These are phyloP conservation scores for Columbina picui DNA, from an alignment of 2,113 vertebrate genomes.

Conservation along the genomic window DNA sequence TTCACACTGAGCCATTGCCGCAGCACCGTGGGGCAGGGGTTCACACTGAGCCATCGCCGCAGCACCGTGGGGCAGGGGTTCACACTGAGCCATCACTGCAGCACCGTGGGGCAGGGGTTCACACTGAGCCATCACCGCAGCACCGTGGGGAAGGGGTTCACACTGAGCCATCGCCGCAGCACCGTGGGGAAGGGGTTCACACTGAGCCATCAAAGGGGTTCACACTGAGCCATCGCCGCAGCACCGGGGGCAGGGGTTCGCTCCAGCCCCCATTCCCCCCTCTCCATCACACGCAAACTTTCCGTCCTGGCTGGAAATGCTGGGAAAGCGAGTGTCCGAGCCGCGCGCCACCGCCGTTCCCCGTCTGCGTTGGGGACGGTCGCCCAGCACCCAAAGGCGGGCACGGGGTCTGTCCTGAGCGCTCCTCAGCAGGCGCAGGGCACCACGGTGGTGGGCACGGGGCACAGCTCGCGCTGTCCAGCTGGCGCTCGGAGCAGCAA, in stretches of 20 bases:
- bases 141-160: not conserved
- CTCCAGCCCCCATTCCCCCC: not conserved
- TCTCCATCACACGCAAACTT: not conserved
- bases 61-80: not conserved
- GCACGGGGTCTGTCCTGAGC: not conserved
- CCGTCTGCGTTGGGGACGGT: too few relatives aligned
- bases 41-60: not conserved
- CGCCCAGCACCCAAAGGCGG: not conserved
- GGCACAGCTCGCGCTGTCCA: too few relatives aligned
- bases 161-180: not conserved
- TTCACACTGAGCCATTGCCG: accelerated
- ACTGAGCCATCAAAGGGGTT: too few relatives aligned
- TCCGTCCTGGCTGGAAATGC: not conserved
- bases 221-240: not conserved
- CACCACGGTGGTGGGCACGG: too few relatives aligned
- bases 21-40: not conserved
- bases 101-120: not conserved
- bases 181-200: not conserved
- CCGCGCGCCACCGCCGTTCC: accelerated
- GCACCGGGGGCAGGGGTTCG: not conserved
- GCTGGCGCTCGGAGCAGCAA: too few relatives aligned
- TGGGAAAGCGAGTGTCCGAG: not conserved
- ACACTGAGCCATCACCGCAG: not conserved
- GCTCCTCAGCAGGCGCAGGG: accelerated
- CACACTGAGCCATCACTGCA: not conserved